Evolutionary conservation across 2,797 vertebrate genomes (phyloP).

Genomic region (Cyprinodon diabolis): DNA sequence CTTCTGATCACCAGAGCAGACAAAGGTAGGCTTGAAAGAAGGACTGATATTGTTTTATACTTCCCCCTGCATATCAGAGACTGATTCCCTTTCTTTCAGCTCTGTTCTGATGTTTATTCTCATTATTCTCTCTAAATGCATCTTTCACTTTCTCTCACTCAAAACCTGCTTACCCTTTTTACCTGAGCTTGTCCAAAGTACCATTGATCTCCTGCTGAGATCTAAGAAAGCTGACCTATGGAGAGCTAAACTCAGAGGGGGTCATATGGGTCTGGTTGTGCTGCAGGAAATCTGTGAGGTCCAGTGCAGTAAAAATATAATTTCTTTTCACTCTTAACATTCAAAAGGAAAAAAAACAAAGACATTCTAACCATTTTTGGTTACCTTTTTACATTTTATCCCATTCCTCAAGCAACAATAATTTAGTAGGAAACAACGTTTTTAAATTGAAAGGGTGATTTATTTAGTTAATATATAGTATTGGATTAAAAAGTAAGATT

Average conservation of each 20-base stretch:
- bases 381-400: background rate
- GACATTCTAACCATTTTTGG: background rate
- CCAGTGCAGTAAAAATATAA: background rate
- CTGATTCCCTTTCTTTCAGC: background rate
- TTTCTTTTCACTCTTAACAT: background rate
- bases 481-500: too few relatives aligned
- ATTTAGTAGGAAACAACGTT: too few relatives aligned
- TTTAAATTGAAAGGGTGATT: too few relatives aligned
- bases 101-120: slow-evolving; percentile 30
- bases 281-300: slow-evolving; percentile 30
- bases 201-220: slow-evolving; percentile 57
- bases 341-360: slow-evolving; percentile 13
- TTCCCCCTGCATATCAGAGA: slow-evolving; percentile 14
- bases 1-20: slow-evolving; percentile 92
- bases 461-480: too few relatives aligned
- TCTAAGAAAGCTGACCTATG: slow-evolving; percentile 64
- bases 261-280: slow-evolving; percentile 26
- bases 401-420: background rate
- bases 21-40: slow-evolving; percentile 83
- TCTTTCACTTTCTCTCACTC: slow-evolving; percentile 37
- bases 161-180: slow-evolving; percentile 43
- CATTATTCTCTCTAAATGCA: slow-evolving; percentile 38
- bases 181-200: slow-evolving; percentile 34
- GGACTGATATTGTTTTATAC: background rate
- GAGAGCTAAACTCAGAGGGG: slow-evolving; percentile 33